These are phyloP conservation scores for Rhizoglyphus robini DNA, from an alignment of 1,140 invertebrate genomes.

Conservation along the genomic window DNA sequence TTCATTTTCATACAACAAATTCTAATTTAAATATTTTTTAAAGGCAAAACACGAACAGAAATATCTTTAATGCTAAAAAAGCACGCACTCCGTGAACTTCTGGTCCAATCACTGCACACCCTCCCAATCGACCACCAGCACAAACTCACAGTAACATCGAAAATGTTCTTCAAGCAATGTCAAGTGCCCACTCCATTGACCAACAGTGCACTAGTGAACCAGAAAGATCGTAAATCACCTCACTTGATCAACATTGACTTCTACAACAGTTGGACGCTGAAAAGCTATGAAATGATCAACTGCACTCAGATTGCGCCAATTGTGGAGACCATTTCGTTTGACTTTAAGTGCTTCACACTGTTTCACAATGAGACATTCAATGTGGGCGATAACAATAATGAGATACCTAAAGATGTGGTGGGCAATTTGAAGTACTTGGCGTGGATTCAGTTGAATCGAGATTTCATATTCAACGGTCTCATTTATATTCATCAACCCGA, in stretches of 20 bases:
- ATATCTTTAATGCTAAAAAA: conserved; percentile 6
- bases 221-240: background rate
- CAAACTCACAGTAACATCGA: background rate
- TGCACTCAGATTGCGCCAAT: background rate
- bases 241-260: background rate
- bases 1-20: background rate
- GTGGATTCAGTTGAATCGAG: conserved; percentile 4
- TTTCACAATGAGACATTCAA: background rate
- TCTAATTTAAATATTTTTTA: background rate
- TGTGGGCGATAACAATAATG: background rate
- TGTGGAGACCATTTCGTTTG: background rate
- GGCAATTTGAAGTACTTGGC: conserved; percentile 8
- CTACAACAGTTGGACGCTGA: background rate
- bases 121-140: background rate
- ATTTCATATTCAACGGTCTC: conserved; percentile 12
- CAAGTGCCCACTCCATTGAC: conserved; percentile 1
- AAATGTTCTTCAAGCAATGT: background rate
- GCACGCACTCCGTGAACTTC: background rate
- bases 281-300: background rate
- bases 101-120: background rate
- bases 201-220: background rate
- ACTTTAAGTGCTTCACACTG: conserved; percentile 14
- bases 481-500: conserved; percentile 11
- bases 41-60: background rate
- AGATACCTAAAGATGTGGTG: conserved; percentile 11